phyloP scores from a whole-genome alignment of 2,888 invertebrate species.

The Anaspis maculata region DNA sequence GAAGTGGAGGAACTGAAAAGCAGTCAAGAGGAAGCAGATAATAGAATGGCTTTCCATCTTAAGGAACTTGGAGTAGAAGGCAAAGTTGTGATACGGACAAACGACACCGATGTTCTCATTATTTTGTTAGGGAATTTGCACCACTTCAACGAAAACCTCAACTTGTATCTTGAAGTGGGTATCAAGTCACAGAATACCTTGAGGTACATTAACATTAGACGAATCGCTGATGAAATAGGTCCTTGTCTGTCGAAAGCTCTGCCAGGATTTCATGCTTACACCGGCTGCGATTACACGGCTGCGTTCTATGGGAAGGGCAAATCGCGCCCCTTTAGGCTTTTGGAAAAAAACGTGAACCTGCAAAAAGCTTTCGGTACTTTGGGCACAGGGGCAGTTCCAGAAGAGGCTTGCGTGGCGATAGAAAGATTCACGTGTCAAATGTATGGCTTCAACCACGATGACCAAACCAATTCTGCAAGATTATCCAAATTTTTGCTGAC shows the following conservation, averaged over 20 bases:
- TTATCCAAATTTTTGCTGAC: too few relatives aligned
- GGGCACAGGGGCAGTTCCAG: constrained; percentile 15
- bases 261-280: constrained; percentile 26
- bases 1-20: too few relatives aligned
- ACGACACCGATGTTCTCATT: neutral
- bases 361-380: constrained; percentile 30
- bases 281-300: constrained; percentile 27
- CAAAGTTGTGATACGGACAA: neutral
- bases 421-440: neutral
- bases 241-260: constrained; percentile 6
- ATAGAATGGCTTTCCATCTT: neutral
- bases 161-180: neutral
- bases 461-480: too few relatives aligned
- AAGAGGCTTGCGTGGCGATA: too few relatives aligned
- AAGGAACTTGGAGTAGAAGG: neutral
- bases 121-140: neutral
- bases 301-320: constrained; percentile 29
- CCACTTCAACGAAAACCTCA: too few relatives aligned
- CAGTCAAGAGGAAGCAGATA: constrained; percentile 1
- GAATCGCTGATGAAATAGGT: neutral
- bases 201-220: neutral
- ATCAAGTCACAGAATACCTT: neutral
- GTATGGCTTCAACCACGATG: too few relatives aligned
- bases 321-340: constrained; percentile 24
- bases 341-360: constrained; percentile 23